Conservation (phyloP, 2,888 invertebrate genomes). For the Acanthosepion lycidas region DNA sequence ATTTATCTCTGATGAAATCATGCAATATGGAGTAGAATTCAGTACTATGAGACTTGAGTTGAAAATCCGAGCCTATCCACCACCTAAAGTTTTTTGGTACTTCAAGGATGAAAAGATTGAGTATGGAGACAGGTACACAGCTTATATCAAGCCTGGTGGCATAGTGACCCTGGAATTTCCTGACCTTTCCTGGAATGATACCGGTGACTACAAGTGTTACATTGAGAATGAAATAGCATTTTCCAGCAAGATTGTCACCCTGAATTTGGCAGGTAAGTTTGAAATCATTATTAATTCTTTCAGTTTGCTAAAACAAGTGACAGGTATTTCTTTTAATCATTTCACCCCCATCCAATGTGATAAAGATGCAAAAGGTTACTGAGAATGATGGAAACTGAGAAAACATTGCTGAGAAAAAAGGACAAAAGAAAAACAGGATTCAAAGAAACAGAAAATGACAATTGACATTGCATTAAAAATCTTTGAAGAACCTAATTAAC, state of each 20-base stretch:
- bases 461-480: too few relatives aligned
- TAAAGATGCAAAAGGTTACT: too few relatives aligned
- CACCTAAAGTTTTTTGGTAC: constrained; percentile 92
- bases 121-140: constrained; percentile 86
- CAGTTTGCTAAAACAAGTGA: background rate
- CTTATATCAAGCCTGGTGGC: constrained; percentile 87
- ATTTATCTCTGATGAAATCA: constrained; percentile 81
- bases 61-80: constrained; percentile 97
- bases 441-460: too few relatives aligned
- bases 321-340: too few relatives aligned
- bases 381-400: too few relatives aligned
- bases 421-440: too few relatives aligned
- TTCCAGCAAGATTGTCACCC: constrained; percentile 88
- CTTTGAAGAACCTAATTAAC: too few relatives aligned
- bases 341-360: too few relatives aligned
- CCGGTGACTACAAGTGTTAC: constrained; percentile 94
- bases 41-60: constrained; percentile 92
- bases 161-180: constrained; percentile 72
- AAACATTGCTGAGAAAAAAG: too few relatives aligned
- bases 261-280: constrained; percentile 83
- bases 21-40: constrained; percentile 92
- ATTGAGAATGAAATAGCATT: constrained; percentile 95
- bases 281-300: background rate
- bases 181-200: constrained; percentile 82
- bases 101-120: constrained; percentile 83